Base-by-base conservation (phyloP, 2,888 invertebrate genomes). In the Aplocera efformata region DNA sequence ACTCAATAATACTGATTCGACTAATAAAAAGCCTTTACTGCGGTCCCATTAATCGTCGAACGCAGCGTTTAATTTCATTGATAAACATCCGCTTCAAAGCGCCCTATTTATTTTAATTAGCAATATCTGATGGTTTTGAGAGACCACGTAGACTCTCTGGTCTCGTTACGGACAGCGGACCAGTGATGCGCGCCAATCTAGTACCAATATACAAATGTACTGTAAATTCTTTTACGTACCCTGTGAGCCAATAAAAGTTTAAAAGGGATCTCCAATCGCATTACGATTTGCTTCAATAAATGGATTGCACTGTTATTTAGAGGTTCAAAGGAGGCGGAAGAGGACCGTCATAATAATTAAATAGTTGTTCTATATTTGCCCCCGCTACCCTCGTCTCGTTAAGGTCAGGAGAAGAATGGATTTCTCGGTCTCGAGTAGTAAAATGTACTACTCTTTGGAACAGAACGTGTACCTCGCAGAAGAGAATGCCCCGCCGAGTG, bases 21-120 rank as follows among this genome's bases (percentile, higher is more conserved):
- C 32, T 9, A 20, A 40, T 38, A 45, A 40, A 31, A 43, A 43
- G 31, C 40, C 46, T 34, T 34, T 22, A 27, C 36, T 27, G 44
- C 36, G 32, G 44, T 38, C 32, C 47, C 40, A 49, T 53, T 49
- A 49, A 53, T 41, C 42, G 44, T 10, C 34, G 31, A 37, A 42
- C 32, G 45, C 56, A 52, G 57, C 52, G 41, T 65, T 71, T 72
- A 68, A 72, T 75, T 73, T 73, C 72, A 70, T 72, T 63, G 58
- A 58, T 63, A 60, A 63, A 71, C 61, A 56, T 57, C 60, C 56
- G 48, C 52, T 32, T 36, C 40, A 31, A 54, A 50, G 52, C 46
- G 34, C 38, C 32, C 45, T 62, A 62, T 63, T 74, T 17, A 17
- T 17, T 68, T 65, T 65, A 67, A 73, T 70, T 67, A 69, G 59